These are phyloP conservation scores for Gymnodraco acuticeps DNA, from an alignment of 2,797 vertebrate genomes.

Conservation along the genomic window DNA sequence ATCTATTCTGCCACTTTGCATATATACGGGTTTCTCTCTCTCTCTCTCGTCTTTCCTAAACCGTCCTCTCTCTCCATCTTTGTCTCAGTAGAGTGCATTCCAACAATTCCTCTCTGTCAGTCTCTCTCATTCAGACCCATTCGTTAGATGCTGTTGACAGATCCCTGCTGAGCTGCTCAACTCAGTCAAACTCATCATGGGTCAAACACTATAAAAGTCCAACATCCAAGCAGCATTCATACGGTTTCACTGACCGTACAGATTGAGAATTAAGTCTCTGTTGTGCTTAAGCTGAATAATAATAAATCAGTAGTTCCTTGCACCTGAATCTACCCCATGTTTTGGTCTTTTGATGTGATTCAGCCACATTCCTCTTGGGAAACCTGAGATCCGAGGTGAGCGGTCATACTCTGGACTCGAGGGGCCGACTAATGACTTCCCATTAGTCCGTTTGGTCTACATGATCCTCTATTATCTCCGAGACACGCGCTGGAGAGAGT, in stretches of 20 bases:
- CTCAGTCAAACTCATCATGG: constrained; percentile 11
- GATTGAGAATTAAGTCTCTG: background rate
- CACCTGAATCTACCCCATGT: constrained; percentile 31
- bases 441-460: constrained; percentile 57
- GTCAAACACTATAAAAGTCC: background rate
- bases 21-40: background rate
- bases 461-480: constrained; percentile 66
- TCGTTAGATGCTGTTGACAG: constrained; percentile 70
- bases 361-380: constrained; percentile 70
- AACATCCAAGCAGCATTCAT: background rate
- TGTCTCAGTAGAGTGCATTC: constrained; percentile 72
- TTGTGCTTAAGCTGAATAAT: background rate
- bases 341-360: constrained; percentile 43
- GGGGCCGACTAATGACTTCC: constrained; percentile 63
- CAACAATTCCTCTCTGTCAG: constrained; percentile 74
- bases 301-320: constrained; percentile 18
- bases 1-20: constrained; percentile 18
- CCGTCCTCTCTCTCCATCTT: constrained; percentile 20
- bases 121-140: constrained; percentile 61
- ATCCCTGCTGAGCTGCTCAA: constrained; percentile 54
- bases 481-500: constrained; percentile 66
- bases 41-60: constrained; percentile 7
- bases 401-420: constrained; percentile 36
- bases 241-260: no score
- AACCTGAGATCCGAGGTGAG: constrained; percentile 67